Evolutionary conservation across 2,113 vertebrate genomes (phyloP).

Genomic region (Rhinoderma darwinii): DNA sequence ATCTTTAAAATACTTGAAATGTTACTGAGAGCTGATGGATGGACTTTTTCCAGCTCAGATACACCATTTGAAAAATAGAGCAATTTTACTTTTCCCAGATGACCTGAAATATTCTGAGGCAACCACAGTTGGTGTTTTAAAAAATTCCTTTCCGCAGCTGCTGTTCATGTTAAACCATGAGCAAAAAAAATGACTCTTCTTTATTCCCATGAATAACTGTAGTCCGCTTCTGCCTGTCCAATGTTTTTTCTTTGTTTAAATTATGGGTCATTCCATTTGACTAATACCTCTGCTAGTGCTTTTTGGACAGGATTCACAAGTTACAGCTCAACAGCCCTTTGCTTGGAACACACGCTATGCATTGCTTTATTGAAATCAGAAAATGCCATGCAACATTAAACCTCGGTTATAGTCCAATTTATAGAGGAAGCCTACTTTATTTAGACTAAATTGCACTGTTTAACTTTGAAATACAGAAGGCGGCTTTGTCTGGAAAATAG

Average conservation of each 20-base stretch:
- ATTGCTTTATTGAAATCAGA: conserved; percentile 47
- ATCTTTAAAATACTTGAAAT: conserved; percentile 29
- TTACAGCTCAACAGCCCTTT: conserved; percentile 21
- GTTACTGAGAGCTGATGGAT: conserved; percentile 40
- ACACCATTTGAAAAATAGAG: conserved; percentile 41
- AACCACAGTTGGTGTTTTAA: conserved; percentile 52
- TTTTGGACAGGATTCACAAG: conserved; percentile 36
- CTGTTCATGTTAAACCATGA: conserved; percentile 50
- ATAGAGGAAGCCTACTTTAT: conserved; percentile 43
- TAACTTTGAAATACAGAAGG: conserved; percentile 35
- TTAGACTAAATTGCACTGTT: conserved; percentile 32
- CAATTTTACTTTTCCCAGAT: conserved; percentile 51
- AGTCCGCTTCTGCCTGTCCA: conserved; percentile 41
- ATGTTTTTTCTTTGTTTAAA: conserved; percentile 43
- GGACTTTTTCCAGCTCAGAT: conserved; percentile 37
- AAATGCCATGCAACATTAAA: conserved; percentile 50
- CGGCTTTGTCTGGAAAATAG: conserved; percentile 23
- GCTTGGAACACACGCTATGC: conserved; percentile 28
- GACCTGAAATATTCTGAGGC: conserved; percentile 44
- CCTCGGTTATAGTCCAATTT: conserved; percentile 38
- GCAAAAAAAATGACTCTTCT: conserved; percentile 22
- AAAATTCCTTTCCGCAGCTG: conserved; percentile 57
- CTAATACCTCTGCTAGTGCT: conserved; percentile 28
- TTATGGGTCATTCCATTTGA: conserved; percentile 43
- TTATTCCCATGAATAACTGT: conserved; percentile 28